Evolutionary conservation across 2,113 vertebrate species (phyloP).

Genomic region (Daphoenositta chrysoptera): DNA sequence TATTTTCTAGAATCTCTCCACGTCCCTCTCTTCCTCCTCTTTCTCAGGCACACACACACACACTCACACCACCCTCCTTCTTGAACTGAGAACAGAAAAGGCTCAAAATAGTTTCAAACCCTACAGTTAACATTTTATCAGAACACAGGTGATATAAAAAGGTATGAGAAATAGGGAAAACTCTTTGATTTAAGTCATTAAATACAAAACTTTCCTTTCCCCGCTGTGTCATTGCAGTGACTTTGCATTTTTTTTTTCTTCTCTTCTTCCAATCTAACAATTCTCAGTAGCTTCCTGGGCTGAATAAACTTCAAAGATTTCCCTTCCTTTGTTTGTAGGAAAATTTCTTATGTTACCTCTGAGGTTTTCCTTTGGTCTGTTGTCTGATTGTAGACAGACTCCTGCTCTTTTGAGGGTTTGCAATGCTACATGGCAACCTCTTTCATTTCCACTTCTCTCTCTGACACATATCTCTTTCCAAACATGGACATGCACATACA

Average conservation of each 20-base stretch:
- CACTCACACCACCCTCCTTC: neutral
- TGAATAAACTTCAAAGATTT: neutral
- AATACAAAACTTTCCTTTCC: neutral
- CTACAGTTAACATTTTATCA: neutral
- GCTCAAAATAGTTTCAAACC: neutral
- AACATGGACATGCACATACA: neutral
- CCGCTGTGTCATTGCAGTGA: neutral
- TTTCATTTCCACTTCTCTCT: neutral
- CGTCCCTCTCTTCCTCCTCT: too few species aligned
- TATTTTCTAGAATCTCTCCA: neutral
- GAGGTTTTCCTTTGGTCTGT: neutral
- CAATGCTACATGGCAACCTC: neutral
- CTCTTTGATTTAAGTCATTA: neutral
- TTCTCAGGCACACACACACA: neutral
- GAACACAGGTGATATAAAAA: neutral
- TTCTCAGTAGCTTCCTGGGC: neutral
- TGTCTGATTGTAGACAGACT: neutral
- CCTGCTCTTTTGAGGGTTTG: neutral
- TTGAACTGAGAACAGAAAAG: neutral
- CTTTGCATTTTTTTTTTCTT: neutral
- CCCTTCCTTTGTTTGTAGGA: neutral
- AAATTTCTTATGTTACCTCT: neutral
- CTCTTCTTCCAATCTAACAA: neutral
- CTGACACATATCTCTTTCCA: neutral
- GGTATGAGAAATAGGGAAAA: neutral